These are phyloP conservation scores for Amitus sp. DNA, from an alignment of 2,888 invertebrate species.

Conservation along the genomic window DNA sequence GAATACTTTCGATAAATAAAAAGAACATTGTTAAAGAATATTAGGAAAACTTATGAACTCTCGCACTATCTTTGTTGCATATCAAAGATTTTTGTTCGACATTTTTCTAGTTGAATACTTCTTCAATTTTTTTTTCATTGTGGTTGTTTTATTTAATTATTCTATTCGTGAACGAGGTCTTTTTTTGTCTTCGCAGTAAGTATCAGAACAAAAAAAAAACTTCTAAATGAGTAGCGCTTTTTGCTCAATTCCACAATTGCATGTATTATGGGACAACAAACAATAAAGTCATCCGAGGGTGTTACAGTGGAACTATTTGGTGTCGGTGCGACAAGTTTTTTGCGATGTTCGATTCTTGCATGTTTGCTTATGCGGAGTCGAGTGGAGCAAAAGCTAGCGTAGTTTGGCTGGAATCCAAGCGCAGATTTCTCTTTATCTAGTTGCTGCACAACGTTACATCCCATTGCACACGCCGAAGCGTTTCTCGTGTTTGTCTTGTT, in stretches of 20 bases:
- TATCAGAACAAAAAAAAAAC: no score
- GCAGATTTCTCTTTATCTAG: conserved; percentile 49
- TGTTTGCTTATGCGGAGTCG: conserved; percentile 50
- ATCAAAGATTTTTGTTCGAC: no score
- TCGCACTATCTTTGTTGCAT: no score
- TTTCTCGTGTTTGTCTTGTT: conserved; percentile 50
- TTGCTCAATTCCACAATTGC: conserved; percentile 10
- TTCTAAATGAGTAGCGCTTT: not conserved
- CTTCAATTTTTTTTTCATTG: no score
- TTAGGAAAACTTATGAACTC: no score
- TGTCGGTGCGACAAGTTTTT: conserved; percentile 58
- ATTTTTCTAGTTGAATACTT: no score
- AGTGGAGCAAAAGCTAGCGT: conserved; percentile 54
- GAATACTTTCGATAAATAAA: no score
- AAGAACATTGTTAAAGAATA: no score
- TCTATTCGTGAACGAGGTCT: no score
- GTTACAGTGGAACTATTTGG: conserved; percentile 45
- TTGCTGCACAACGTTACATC: conserved; percentile 41
- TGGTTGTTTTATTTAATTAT: no score
- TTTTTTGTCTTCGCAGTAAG: no score
- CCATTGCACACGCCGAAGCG: conserved; percentile 47
- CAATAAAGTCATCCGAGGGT: conserved; percentile 43
- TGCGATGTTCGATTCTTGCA: conserved; percentile 56
- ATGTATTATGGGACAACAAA: conserved; percentile 17
- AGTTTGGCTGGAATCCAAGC: conserved; percentile 59